Conservation (phyloP, 2,797 vertebrate species). For the Esox masquinongy region DNA sequence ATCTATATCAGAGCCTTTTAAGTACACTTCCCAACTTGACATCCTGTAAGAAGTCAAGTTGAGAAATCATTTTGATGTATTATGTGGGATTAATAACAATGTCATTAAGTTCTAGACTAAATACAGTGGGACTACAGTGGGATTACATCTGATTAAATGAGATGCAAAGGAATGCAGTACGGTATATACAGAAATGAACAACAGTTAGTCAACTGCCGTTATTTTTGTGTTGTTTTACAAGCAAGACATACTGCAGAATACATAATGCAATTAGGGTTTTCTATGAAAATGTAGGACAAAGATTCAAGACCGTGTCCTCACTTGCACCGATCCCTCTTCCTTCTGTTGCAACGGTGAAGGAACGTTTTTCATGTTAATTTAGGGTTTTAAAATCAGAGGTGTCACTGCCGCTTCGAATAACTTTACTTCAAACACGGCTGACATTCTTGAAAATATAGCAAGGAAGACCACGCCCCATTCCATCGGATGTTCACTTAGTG, state of each 20-base stretch:
- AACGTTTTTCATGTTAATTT: background rate
- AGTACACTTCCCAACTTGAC: background rate
- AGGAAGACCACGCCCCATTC: conserved; percentile 29
- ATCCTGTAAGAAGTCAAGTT: background rate
- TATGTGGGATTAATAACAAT: background rate
- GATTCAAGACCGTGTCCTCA: background rate
- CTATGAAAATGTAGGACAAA: background rate
- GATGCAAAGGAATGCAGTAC: background rate
- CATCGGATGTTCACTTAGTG: conserved; percentile 10
- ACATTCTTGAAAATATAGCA: conserved; percentile 13
- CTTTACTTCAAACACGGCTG: conserved; percentile 23
- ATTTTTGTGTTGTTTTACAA: background rate
- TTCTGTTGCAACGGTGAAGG: background rate
- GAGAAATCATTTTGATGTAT: background rate
- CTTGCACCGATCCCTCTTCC: background rate
- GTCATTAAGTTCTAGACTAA: background rate
- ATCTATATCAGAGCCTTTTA: background rate
- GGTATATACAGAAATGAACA: background rate
- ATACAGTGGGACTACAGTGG: background rate
- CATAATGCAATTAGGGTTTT: background rate
- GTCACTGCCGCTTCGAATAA: conserved; percentile 20
- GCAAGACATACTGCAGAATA: background rate
- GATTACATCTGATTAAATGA: background rate
- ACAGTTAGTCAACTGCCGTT: background rate
- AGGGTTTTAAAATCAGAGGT: conserved; percentile 4